phyloP scores from a whole-genome alignment of 2,113 vertebrate species.

The Eupsittula cactorum region DNA sequence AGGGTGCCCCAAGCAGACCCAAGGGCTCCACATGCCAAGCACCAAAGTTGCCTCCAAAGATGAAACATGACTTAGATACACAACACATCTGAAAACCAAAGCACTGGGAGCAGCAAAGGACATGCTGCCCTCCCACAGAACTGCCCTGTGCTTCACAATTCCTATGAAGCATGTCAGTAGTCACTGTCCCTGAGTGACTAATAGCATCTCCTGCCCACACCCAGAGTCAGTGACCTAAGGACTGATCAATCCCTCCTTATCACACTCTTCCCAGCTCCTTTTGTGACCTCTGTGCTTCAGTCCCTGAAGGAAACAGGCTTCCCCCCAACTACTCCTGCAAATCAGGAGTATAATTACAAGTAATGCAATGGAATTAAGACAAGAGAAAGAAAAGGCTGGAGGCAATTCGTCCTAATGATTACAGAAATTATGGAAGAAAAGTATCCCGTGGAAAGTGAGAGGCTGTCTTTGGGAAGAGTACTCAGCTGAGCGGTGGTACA shows the following conservation, averaged over 20 bases:
- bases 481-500: not conserved
- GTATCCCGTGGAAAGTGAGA: not conserved
- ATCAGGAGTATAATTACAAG: slow-evolving; percentile 3
- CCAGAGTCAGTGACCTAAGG: not conserved
- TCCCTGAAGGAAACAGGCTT: not conserved
- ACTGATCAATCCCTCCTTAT: not conserved
- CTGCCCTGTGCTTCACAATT: not conserved
- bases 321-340: not conserved
- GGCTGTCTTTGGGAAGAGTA: not conserved
- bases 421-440: slow-evolving; percentile 1
- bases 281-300: not conserved
- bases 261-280: not conserved
- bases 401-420: not conserved
- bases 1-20: not conserved
- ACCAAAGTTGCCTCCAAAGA: not conserved
- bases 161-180: not conserved
- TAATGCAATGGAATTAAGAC: not conserved
- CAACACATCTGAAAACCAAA: fast-evolving
- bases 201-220: not conserved
- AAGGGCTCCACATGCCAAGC: not conserved
- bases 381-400: not conserved
- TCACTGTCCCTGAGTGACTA: not conserved
- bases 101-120: not conserved
- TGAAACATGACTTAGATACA: not conserved
- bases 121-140: fast-evolving